Evolutionary conservation across 2,797 vertebrate species (phyloP).

Genomic region (Siniperca scherzeri): DNA sequence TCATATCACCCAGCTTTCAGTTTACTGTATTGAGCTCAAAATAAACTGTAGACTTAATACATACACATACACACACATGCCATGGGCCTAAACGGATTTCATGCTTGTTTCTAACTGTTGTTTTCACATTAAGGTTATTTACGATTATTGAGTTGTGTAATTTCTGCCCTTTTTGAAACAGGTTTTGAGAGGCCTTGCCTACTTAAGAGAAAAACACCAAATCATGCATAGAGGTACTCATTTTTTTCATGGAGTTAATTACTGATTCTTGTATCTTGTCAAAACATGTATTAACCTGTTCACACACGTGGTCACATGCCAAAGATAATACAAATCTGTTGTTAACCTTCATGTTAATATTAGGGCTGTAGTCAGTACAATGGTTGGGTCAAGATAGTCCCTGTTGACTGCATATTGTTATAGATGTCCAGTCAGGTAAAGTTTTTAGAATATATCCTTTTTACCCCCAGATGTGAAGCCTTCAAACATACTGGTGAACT

Average conservation of each 20-base stretch:
- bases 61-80: not conserved
- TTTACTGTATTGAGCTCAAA: not conserved
- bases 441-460: not conserved
- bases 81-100: not conserved
- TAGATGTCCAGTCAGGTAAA: not conserved
- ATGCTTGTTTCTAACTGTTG: constrained; percentile 18
- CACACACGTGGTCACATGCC: not conserved
- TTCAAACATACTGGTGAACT: constrained; percentile 95
- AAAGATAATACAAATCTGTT: not conserved
- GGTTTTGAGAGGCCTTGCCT: constrained; percentile 92
- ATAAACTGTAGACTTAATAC: not conserved
- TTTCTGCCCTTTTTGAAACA: constrained; percentile 58
- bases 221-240: constrained; percentile 93
- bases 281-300: not conserved
- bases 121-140: constrained; percentile 7
- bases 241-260: not conserved
- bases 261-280: not conserved
- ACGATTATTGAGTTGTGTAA: constrained; percentile 2
- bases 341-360: not conserved
- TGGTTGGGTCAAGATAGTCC: not conserved
- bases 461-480: constrained; percentile 90
- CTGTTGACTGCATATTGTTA: not conserved
- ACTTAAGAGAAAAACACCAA: constrained; percentile 94
- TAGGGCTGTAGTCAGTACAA: not conserved
- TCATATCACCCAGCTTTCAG: not conserved